Base-by-base conservation (phyloP, 1,140 invertebrate species). In the Penaeus vannamei region DNA sequence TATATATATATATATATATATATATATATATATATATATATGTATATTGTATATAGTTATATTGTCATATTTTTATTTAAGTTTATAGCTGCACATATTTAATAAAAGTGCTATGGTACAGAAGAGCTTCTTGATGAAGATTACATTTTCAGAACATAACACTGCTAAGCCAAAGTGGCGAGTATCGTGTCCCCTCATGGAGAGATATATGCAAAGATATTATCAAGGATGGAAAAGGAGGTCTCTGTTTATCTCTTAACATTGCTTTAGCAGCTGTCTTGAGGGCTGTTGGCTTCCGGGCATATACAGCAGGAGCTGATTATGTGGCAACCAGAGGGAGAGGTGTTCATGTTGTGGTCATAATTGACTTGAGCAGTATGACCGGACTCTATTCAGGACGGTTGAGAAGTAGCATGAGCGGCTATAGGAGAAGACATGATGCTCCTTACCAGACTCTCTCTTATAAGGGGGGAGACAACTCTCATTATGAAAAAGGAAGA, bases 241-340 rank as follows among this genome's bases (percentile, higher is more conserved):
- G 84, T 76, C 46, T 85, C 23, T 85, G 84, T 42, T 59, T 85
- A 29, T 85, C 84, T 3, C 84, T 85, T n/a, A 85, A 85, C 46
- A 29, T 85, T 72, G 84, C 84, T 22, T 76, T 85, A 42, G 62
- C 42, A 29, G 84, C 84, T n/a, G 26, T 85, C 23, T 19, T 85
- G 36, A 69, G 62, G 66, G 26, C 84, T 72, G 23, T 85, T 17
- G 84, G 84, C 17, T 36, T 69, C 23, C 19, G 22, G 26, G 84
- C 84, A 7, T 69, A 72, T 14, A 32, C 29, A 23, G 84, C 53
- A 17, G 26, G 66, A 46, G 66, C 62, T n/a, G 84, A 85, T 85
- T 85, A 85, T 85, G 64, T 85, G 66, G 84, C 84, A 53, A 72
- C 29, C n/a, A 53, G 42, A 22, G 42, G 62, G 17, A 85, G 84